A percentile compares a stretch with the other conserved stretches of the same genome.
These are phyloP conservation scores for Erebia epiphron DNA, from an alignment of 2,888 invertebrate genomes.

Conservation along the genomic window DNA sequence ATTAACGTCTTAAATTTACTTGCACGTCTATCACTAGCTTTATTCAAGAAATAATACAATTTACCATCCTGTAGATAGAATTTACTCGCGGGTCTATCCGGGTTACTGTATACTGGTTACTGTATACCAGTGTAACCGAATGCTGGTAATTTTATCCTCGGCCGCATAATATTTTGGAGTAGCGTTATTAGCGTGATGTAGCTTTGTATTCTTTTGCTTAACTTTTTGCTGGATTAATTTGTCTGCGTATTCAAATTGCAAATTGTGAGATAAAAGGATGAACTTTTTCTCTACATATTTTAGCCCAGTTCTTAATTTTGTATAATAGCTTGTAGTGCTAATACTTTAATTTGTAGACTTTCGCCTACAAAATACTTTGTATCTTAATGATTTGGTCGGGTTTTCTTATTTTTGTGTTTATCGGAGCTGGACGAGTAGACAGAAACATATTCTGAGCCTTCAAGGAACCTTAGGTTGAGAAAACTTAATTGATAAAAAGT, in stretches of 20 bases:
- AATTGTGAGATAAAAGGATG: conserved; percentile 74
- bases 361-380: background rate
- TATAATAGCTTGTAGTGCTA: conserved; percentile 30
- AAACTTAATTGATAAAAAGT: no score
- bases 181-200: conserved; percentile 58
- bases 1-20: background rate
- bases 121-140: conserved; percentile 36
- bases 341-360: conserved; percentile 28
- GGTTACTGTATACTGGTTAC: no score
- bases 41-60: background rate
- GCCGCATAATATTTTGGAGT: conserved; percentile 70
- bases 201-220: conserved; percentile 70
- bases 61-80: background rate
- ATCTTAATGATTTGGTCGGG: background rate
- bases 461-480: no score
- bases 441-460: no score
- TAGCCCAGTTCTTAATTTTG: conserved; percentile 46
- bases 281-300: conserved; percentile 60
- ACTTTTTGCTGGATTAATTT: conserved; percentile 77
- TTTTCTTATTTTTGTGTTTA: no score
- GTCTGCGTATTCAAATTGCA: conserved; percentile 80
- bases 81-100: background rate
- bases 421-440: no score
- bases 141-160: conserved; percentile 56
- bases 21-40: conserved; percentile 10